Percentiles rank a stretch among this genome's conserved stretches.
Evolutionary conservation across 30 jellyfish, hydroid and myxozoan genomes (phyloP).

Genomic region (Pseudorhiza aurosa): DNA sequence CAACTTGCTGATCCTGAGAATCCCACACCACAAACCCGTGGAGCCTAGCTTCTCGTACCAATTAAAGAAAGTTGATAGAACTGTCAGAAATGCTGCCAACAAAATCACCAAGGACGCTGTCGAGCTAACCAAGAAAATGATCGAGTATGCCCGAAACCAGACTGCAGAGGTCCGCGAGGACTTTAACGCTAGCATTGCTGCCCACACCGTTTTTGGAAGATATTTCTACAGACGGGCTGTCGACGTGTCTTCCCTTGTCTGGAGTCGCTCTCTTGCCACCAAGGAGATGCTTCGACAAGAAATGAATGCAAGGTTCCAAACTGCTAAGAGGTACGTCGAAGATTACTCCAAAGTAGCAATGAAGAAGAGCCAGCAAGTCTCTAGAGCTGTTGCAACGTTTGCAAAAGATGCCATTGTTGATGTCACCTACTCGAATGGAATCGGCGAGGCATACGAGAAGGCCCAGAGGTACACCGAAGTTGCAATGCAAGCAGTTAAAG

Average conservation of each 20-base stretch:
- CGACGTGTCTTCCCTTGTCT: constrained; percentile 15
- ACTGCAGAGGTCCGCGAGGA: constrained; percentile 89
- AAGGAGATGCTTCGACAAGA: constrained; percentile 15
- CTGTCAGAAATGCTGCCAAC: constrained; percentile 59
- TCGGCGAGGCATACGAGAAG: constrained; percentile 64
- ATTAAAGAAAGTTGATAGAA: constrained; percentile 27
- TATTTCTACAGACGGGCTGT: constrained; percentile 61
- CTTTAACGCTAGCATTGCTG: constrained; percentile 42
- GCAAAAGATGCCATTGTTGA: constrained; percentile 64
- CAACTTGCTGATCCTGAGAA: constrained; percentile 58
- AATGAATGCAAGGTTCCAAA: constrained; percentile 10
- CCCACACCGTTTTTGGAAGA: constrained; percentile 65
- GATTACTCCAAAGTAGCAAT: constrained; percentile 31
- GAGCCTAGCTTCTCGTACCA: constrained; percentile 87
- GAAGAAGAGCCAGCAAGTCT: constrained; percentile 42
- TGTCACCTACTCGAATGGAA: constrained; percentile 63
- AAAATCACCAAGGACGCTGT: constrained; percentile 29
- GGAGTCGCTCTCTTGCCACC: constrained; percentile 28
- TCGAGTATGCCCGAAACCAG: constrained; percentile 62
- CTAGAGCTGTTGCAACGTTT: constrained; percentile 22
- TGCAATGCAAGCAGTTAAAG: constrained; percentile 29
- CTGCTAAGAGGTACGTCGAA: constrained; percentile 24
- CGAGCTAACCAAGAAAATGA: constrained; percentile 33
- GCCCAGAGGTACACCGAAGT: constrained; percentile 41
- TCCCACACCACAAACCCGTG: constrained; percentile 69